These are phyloP conservation scores for Drosophila borborema DNA, from an alignment of 2,888 invertebrate genomes.

Conservation along the genomic window DNA sequence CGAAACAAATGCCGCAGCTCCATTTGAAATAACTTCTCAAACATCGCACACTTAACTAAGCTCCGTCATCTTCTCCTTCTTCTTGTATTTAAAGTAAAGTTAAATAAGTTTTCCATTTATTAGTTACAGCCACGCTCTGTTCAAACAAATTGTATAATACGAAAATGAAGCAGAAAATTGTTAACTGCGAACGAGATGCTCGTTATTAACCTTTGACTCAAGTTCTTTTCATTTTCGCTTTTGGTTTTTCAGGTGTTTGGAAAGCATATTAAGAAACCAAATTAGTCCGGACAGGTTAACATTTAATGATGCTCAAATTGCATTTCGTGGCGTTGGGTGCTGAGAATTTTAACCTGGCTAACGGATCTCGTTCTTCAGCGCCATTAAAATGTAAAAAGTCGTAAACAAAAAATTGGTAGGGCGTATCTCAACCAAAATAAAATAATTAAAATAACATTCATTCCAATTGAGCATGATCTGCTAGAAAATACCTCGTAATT, in stretches of 20 bases:
- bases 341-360: constrained; percentile 43
- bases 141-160: constrained; percentile 41
- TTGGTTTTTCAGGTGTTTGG: constrained; percentile 65
- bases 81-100: constrained; percentile 6
- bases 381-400: constrained; percentile 73
- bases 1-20: neutral
- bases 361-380: constrained; percentile 43
- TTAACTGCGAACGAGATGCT: constrained; percentile 35
- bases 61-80: neutral
- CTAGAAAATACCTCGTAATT: constrained; percentile 5
- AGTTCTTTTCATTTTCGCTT: constrained; percentile 2
- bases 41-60: constrained; percentile 10
- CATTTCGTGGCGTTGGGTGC: constrained; percentile 53
- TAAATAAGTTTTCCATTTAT: constrained; percentile 6
- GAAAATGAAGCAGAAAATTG: constrained; percentile 63
- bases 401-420: constrained; percentile 74
- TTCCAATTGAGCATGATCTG: neutral
- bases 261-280: constrained; percentile 64
- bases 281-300: constrained; percentile 67
- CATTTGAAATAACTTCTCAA: neutral
- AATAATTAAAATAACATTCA: constrained; percentile 1
- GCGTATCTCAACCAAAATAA: constrained; percentile 26
- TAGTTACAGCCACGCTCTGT: constrained; percentile 44
- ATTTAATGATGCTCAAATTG: constrained; percentile 74
- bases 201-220: constrained; percentile 18